Percentiles rank a stretch among this genome's conserved stretches.
Evolutionary conservation across 2,113 vertebrate species (phyloP).

Genomic region (Sinocyclocheilus anophthalmus): DNA sequence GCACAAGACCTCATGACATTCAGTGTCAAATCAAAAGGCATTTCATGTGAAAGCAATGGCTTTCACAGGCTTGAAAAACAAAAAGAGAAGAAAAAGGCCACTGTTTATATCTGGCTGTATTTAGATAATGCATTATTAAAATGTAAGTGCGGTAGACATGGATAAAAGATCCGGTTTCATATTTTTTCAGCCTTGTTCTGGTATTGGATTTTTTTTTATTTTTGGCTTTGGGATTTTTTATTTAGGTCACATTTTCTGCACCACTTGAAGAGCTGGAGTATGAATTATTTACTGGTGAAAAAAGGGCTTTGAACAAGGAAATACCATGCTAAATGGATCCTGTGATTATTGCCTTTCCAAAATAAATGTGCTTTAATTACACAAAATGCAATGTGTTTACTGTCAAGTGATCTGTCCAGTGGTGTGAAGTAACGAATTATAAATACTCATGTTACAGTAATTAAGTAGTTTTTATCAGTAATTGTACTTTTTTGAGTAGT

Average conservation of each 20-base stretch:
- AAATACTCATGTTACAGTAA: no score
- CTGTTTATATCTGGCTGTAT: conserved; percentile 25
- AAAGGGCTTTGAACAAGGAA: conserved; percentile 62
- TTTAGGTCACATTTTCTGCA: conserved; percentile 67
- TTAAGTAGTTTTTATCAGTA: no score
- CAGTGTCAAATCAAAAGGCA: not conserved
- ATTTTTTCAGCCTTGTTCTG: conserved; percentile 40
- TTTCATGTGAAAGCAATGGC: not conserved
- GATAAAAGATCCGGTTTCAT: conserved; percentile 4
- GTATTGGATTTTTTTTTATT: conserved; percentile 46
- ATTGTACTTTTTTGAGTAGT: no score
- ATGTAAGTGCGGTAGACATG: conserved; percentile 16
- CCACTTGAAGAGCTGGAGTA: conserved; percentile 62
- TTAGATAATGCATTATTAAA: conserved; percentile 18
- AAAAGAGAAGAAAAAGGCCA: not conserved
- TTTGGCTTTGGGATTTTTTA: conserved; percentile 68
- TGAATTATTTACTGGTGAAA: conserved; percentile 56
- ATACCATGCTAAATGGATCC: conserved; percentile 55
- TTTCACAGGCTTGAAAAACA: not conserved
- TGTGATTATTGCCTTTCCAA: conserved; percentile 61
- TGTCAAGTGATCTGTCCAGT: not conserved
- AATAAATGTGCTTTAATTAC: conserved; percentile 45
- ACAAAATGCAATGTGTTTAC: conserved; percentile 48
- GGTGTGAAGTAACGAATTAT: no score
- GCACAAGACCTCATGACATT: not conserved